Conservation (phyloP, 2,113 vertebrate genomes). For the Ceratotherium simum region DNA sequence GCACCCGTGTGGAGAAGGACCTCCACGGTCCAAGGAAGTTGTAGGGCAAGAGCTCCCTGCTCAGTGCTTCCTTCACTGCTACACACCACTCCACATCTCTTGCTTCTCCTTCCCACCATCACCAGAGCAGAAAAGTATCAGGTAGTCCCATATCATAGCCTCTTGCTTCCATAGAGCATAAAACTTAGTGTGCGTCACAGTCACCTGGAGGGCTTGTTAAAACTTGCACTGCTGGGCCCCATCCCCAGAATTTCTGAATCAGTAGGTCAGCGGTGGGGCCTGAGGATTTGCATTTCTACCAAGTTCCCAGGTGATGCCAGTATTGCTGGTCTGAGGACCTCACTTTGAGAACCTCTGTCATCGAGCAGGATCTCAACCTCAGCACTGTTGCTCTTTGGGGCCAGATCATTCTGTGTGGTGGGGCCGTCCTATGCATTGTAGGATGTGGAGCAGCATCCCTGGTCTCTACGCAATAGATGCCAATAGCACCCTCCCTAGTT, state of each 20-base stretch:
- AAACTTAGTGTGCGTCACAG: background rate
- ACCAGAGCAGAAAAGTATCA: background rate
- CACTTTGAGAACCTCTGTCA: background rate
- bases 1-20: background rate
- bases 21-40: background rate
- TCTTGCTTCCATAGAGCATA: background rate
- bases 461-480: background rate
- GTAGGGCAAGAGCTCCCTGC: background rate
- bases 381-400: background rate
- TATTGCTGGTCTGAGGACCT: background rate
- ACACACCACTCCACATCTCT: background rate
- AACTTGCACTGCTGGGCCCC: background rate
- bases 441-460: background rate
- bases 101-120: background rate
- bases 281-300: background rate
- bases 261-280: background rate
- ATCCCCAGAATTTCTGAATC: background rate
- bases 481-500: fast-evolving
- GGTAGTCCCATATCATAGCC: too few relatives aligned
- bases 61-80: background rate
- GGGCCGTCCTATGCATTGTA: background rate
- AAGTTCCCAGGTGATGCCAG: background rate
- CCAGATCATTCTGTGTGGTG: background rate
- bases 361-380: background rate
- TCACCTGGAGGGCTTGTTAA: background rate